Conservation (phyloP, 2,113 vertebrate species). For the Cygnus buccinator region DNA sequence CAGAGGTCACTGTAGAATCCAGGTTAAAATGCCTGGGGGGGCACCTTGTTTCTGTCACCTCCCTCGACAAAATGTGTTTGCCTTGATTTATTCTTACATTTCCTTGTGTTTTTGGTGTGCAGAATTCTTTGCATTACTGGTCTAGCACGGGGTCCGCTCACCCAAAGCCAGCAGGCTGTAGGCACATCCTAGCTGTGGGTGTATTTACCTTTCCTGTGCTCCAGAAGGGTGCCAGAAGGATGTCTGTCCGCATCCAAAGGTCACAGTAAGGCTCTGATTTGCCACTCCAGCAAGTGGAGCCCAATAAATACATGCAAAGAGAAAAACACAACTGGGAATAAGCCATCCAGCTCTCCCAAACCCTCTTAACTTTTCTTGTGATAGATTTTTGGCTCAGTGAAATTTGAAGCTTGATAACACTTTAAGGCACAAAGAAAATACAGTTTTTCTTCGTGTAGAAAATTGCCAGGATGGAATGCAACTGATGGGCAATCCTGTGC, state of each 20-base stretch:
- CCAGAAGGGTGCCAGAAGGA: slow-evolving; percentile 30
- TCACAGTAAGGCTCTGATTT: neutral
- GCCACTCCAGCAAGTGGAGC: slow-evolving; percentile 15
- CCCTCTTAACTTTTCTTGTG: neutral
- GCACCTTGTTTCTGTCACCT: slow-evolving; percentile 54
- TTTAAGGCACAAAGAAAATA: neutral
- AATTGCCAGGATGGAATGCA: neutral
- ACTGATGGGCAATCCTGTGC: neutral
- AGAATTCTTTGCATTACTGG: slow-evolving; percentile 23
- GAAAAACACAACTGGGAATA: neutral
- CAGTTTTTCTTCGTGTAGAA: neutral
- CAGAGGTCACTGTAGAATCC: slow-evolving; percentile 84
- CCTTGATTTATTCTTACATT: slow-evolving; percentile 29
- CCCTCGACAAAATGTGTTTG: slow-evolving; percentile 45
- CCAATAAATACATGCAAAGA: neutral
- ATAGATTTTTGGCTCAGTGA: neutral
- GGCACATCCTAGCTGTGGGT: neutral
- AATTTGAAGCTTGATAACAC: neutral
- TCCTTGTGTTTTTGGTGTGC: neutral
- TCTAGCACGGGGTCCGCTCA: slow-evolving; percentile 5
- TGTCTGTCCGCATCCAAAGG: neutral
- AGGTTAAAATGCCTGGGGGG: slow-evolving; percentile 65
- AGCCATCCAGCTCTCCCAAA: neutral
- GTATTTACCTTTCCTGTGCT: slow-evolving; percentile 32
- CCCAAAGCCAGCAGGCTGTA: neutral